Evolutionary conservation across 2,113 vertebrate genomes (phyloP).

Genomic region (Carollia perspicillata): DNA sequence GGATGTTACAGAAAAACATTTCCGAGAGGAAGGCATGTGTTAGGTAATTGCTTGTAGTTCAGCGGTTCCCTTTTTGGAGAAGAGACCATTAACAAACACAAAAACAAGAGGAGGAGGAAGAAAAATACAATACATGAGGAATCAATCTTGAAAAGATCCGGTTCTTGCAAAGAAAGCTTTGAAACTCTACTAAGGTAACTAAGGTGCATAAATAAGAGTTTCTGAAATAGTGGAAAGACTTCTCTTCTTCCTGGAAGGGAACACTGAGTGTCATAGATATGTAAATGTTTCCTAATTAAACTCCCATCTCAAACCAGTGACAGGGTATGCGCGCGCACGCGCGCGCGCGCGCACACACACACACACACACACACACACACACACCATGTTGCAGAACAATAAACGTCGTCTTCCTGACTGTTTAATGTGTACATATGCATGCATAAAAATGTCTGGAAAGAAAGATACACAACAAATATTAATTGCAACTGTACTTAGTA

Average conservation of each 20-base stretch:
- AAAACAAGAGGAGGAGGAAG: not conserved
- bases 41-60: not conserved
- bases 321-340: not conserved
- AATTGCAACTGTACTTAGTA: not conserved
- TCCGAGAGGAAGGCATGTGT: not conserved
- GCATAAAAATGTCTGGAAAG: not conserved
- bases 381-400: not conserved
- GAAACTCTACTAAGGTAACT: not conserved
- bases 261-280: not conserved
- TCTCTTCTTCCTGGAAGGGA: not conserved
- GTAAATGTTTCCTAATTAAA: not conserved
- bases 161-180: not conserved
- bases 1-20: not conserved
- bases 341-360: rapidly evolving
- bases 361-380: too few species aligned
- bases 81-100: not conserved
- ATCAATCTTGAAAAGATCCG: not conserved
- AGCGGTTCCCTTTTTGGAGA: not conserved
- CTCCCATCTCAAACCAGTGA: not conserved
- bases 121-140: not conserved
- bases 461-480: not conserved
- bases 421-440: not conserved
- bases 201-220: not conserved
- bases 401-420: not conserved
- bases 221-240: not conserved